A percentile compares a stretch with the other conserved stretches of the same genome.
Conservation (phyloP, 2,113 vertebrate species). For the Neolamprologus devosi region DNA sequence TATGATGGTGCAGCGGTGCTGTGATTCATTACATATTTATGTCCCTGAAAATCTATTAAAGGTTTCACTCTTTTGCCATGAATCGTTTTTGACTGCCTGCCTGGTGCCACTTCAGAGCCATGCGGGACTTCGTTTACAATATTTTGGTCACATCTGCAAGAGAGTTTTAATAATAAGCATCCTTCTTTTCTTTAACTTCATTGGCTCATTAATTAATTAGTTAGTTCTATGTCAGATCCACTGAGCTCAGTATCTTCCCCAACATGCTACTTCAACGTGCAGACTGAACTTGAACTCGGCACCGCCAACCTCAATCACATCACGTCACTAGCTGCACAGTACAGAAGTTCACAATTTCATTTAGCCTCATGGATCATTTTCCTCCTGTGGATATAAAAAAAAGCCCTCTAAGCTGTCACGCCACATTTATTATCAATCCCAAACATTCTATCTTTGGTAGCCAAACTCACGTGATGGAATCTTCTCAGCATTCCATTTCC, state of each 20-base stretch:
- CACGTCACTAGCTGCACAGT: background rate
- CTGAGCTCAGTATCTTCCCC: rapidly evolving
- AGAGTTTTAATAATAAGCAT: background rate
- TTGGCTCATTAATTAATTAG: background rate
- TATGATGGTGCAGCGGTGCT: background rate
- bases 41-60: background rate
- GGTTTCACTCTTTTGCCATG: rapidly evolving
- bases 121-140: rapidly evolving
- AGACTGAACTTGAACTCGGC: background rate
- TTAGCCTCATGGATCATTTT: background rate
- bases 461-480: background rate
- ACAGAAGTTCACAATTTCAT: background rate
- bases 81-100: background rate
- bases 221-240: background rate
- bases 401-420: background rate
- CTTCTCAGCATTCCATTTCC: slow-evolving; percentile 11
- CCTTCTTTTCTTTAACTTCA: background rate
- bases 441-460: background rate
- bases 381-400: background rate
- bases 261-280: background rate
- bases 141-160: rapidly evolving
- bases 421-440: background rate
- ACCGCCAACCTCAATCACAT: background rate
- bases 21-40: background rate
- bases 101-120: background rate